Evolutionary conservation across 2,113 vertebrate genomes (phyloP), one percentile per base, ranked within the genome.

Genomic region (Myrmophylax atrothorax): DNA sequence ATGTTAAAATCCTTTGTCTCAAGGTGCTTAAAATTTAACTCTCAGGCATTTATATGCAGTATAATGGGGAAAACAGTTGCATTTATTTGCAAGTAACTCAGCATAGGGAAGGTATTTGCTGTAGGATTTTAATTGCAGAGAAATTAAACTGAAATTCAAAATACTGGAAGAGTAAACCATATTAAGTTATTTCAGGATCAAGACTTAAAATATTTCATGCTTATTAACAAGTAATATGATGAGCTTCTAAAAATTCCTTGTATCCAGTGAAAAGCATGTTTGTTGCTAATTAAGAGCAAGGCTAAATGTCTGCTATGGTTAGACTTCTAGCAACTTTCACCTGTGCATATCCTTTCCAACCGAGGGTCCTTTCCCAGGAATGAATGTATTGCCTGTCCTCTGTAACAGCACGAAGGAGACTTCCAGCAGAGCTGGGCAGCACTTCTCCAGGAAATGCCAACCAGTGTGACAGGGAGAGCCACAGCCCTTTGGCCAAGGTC

Each of bases 311-410:
- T 52, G 29, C 52, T 44, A 5, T 6, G 0, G 0, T 50, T 40
- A 67, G 24, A 28, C 11, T 4, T 40, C 46, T 20, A 70, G 3
- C 40, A 9, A 14, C 26, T 63, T 50, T 40, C 72, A 56, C 31
- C 18, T 17, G 40, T 37, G 44, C 31, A 42, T 16, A 16, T 7
- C 20, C 14, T 37, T 69, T 62, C 31, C 26, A 52, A 33, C 14
- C 9, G 35, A 53, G 26, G 40, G 25, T 10, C 33, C 7, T 18
- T 52, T 44, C n/a, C 28, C 14, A 37, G 46, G 9, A n/a, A 15
- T 16, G 4, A 37, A 15, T 16, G 4, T 0, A 29, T 0, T 0
- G 8, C 6, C 26, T 15, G 20, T 10, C 7, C 31, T 2, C 1
- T 9, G 14, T 5, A 17, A 6, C 1, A 2, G 20, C 10, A 23